Conservation (phyloP, 1,140 invertebrate genomes). For the Melanaphis sacchari region DNA sequence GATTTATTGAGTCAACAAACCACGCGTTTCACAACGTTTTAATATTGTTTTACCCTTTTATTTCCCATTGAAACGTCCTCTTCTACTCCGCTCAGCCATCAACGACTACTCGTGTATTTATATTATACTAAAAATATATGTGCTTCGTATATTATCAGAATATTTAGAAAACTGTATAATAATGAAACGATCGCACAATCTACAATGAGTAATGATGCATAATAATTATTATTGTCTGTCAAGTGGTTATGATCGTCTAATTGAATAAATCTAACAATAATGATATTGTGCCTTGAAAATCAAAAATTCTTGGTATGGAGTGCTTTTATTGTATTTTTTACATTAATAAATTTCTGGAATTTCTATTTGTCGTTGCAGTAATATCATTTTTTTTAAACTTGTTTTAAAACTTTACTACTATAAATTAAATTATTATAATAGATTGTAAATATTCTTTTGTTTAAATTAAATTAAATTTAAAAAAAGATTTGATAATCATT, state of each 20-base stretch:
- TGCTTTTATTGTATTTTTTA: no score
- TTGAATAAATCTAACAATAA: neutral
- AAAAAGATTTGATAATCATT: neutral
- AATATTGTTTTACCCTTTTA: neutral
- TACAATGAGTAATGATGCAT: neutral
- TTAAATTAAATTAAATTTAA: no score
- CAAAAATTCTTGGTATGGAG: neutral
- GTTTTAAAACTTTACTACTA: neutral
- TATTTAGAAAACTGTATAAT: neutral
- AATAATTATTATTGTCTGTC: neutral
- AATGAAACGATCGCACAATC: neutral
- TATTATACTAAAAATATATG: neutral
- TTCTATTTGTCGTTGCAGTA: neutral
- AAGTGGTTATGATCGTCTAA: neutral
- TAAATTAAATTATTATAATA: no score
- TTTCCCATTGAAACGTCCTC: neutral
- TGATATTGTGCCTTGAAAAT: neutral
- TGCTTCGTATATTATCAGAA: neutral
- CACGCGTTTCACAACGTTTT: neutral
- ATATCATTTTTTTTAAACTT: neutral
- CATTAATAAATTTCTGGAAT: neutral
- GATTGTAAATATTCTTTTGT: no score
- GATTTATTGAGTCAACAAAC: slow-evolving; percentile 13
- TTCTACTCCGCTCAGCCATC: neutral
- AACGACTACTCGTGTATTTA: neutral